A percentile compares a stretch with the other conserved stretches of the same genome.
Evolutionary conservation across 2,888 invertebrate genomes (phyloP).

Genomic region (Cepaea hortensis): DNA sequence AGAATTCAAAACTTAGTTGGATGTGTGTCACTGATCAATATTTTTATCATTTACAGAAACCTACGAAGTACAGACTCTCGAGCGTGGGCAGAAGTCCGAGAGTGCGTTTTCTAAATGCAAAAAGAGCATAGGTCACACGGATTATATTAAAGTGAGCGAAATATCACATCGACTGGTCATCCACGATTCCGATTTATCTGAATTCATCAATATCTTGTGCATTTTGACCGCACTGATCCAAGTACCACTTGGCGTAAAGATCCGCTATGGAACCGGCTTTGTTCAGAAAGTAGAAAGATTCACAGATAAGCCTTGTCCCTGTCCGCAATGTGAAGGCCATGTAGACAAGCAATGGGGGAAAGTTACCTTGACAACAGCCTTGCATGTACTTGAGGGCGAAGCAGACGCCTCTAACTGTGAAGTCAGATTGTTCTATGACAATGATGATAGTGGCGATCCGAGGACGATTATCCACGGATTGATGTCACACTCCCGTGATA

Average conservation of each 20-base stretch:
- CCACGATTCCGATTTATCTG: neutral
- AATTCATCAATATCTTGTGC: neutral
- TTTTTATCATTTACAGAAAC: neutral
- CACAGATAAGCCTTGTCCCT: neutral
- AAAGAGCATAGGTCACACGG: neutral
- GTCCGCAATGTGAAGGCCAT: neutral
- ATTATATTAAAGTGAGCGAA: neutral
- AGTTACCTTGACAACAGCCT: neutral
- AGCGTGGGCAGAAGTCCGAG: neutral
- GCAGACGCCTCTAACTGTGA: neutral
- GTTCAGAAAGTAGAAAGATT: neutral
- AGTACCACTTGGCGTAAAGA: neutral
- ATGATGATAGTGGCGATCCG: neutral
- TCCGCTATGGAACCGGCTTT: neutral
- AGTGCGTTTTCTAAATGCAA: neutral
- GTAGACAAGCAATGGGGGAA: neutral
- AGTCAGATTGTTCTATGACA: constrained; percentile 2
- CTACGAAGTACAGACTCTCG: neutral
- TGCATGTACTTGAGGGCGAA: neutral
- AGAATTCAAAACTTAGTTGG: too few species aligned
- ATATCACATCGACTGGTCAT: neutral
- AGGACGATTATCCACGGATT: neutral
- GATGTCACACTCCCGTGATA: constrained; percentile 3
- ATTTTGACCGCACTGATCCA: neutral
- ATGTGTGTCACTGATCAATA: neutral